phyloP scores from a whole-genome alignment of 2,888 invertebrate species.

The Chirona hameri region DNA sequence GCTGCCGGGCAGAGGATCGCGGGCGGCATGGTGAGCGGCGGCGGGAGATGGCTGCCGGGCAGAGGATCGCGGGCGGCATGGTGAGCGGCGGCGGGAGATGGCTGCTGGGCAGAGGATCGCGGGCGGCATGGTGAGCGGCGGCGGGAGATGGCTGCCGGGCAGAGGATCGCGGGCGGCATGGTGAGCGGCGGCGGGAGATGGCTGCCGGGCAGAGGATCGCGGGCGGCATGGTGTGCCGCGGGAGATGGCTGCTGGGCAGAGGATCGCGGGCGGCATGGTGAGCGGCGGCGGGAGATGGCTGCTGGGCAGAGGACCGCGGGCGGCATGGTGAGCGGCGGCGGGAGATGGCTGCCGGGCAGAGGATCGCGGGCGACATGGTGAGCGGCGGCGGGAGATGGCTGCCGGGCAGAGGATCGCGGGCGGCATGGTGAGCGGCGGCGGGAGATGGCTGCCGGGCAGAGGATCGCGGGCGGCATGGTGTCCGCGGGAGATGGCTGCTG shows the following conservation, averaged over 20 bases:
- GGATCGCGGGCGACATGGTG: background rate
- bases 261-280: background rate
- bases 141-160: background rate
- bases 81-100: background rate
- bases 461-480: background rate
- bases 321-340: background rate
- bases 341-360: background rate
- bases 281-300: too few relatives aligned
- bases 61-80: background rate
- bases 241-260: background rate
- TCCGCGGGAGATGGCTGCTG: background rate
- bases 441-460: background rate
- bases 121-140: background rate
- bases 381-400: too few relatives aligned
- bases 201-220: background rate
- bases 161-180: background rate
- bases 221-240: background rate
- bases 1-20: background rate
- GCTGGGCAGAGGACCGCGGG: background rate
- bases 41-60: background rate
- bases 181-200: background rate
- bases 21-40: background rate
- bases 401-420: background rate
- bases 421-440: background rate
- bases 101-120: background rate